Base-by-base conservation (phyloP, 2,797 vertebrate species). In the Avahi laniger region DNA sequence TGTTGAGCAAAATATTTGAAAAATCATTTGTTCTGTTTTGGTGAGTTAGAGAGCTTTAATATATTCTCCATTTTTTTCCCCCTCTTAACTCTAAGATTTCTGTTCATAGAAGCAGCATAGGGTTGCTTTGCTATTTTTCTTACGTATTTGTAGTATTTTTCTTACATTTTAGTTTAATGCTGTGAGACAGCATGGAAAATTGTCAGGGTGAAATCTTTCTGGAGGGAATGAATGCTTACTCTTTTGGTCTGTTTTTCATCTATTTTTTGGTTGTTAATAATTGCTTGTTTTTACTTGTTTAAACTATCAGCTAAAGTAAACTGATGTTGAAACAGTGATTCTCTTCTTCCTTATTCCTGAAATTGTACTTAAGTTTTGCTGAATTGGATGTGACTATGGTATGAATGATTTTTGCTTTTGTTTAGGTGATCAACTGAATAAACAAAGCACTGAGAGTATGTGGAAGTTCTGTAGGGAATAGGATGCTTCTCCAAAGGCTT, bases 1-100 rank as follows among this genome's bases (percentile, higher is more conserved):
- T 91, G 63, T 96, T 91, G 75, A 96, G 35, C 91, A 94, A 76
- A 95, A 61, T 41, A 82, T 96, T 94, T 24, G 87, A 89, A 93
- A 96, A 97, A 63, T 81, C 46, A 75, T 81, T 81, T 94, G 30
- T 91, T 95, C 46, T n/a, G 33, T 91, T 92, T 97, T 95, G 54
- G 35, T 33, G 50, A 95, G 22, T 94, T 93, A 59, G 41, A 83
- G 87, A 54, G 33, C 67, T 90, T 97, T 96, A 93, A 33, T 87
- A 11, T 81, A 63, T 87, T 82, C 48, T 38, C 95, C 61, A 61
- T 26, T 63, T 33, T 33, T 69, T 7, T 2, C 2, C 12, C 0
- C 54, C 28, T 26, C 11, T 67, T 81, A 79, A 72, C 70, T 83
- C 9, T 54, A 35, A 92, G 93, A n/a, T 80, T 95, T 95, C n/a